Base-by-base conservation (phyloP, 1,140 invertebrate species). In the Trichoplusia ni region DNA sequence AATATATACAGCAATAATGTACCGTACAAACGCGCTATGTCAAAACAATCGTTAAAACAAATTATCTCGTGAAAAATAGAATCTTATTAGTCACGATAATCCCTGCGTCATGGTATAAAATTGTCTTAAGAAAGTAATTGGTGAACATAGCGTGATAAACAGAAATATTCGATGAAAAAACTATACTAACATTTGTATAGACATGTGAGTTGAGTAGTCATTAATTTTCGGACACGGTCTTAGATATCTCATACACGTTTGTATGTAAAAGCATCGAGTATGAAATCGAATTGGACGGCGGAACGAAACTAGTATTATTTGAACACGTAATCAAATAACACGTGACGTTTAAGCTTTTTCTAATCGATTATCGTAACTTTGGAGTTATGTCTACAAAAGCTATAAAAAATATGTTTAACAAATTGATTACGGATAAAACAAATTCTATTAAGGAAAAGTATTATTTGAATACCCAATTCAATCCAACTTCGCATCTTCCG, bases 251-350 rank as follows among this genome's bases (percentile, higher is more conserved):
- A 69, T 73, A 67, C 71, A 82, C 77, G 71, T n/a, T n/a, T n/a
- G n/a, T 79, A 64, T 46, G 21, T 70, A 68, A 66, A 65, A 63
- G 64, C 67, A 75, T 67, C 67, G 35, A 66, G 69, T 77, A 69
- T 71, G 66, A 71, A 82, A 87, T 87, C 75, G 71, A 83, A 84
- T 87, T 81, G 83, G 67, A 67, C 61, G 70, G 64, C 64, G 77
- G 67, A 81, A 75, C 76, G 70, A 49, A 84, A 74, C 77, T 71
- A 67, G 71, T 71, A 68, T 72, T 69, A 72, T 72, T 67, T 65
- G 67, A 72, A 68, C 59, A 56, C 42, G 47, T 71, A 69, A 74
- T 71, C 64, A 59, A 71, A 69, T 60, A 67, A 59, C 67, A 44
- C 69, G 61, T 67, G 70, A 73, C 67, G 73, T 69, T 67, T 68